phyloP scores from a whole-genome alignment of 1,140 invertebrate genomes.

The Drosophila micromelanica region DNA sequence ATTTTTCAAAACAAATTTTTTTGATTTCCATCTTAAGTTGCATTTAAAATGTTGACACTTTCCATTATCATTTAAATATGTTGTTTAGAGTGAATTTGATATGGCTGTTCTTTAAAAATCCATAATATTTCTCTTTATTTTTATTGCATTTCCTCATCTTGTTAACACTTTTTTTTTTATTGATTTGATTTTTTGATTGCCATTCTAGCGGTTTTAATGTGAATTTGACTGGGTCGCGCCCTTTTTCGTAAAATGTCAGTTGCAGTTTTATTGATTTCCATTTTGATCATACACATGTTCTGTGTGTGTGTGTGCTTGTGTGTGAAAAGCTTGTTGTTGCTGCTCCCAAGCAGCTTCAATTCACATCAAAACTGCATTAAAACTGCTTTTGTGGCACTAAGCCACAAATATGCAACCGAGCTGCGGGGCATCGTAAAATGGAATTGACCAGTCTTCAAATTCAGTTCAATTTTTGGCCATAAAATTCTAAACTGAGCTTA shows the following conservation, averaged over 20 bases:
- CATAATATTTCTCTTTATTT: conserved; percentile 27
- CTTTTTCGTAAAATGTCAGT: conserved; percentile 26
- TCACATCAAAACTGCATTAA: conserved; percentile 34
- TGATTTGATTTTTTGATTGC: conserved; percentile 16
- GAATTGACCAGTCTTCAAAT: conserved; percentile 7
- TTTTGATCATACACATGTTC: not conserved
- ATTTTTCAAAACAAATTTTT: not conserved
- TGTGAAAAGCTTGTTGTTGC: conserved; percentile 46
- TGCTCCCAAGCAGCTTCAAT: conserved; percentile 45
- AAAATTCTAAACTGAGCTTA: conserved; percentile 8
- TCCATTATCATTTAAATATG: conserved; percentile 37
- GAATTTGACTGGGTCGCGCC: conserved; percentile 60
- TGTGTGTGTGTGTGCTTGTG: conserved; percentile 21
- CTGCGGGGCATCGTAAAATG: conserved; percentile 23
- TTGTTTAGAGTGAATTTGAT: conserved; percentile 31
- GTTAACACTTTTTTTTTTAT: conserved; percentile 42
- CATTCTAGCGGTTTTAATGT: conserved; percentile 60
- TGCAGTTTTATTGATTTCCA: conserved; percentile 58
- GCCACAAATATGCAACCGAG: conserved; percentile 27
- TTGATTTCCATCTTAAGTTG: conserved; percentile 7
- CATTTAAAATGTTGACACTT: conserved; percentile 47
- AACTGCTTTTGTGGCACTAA: conserved; percentile 16
- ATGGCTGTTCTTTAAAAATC: conserved; percentile 15
- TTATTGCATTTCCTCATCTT: conserved; percentile 49
- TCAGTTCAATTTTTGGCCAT: conserved; percentile 11